These are phyloP conservation scores for Ladona fulva DNA, from an alignment of 1,140 invertebrate genomes.

Conservation along the genomic window DNA sequence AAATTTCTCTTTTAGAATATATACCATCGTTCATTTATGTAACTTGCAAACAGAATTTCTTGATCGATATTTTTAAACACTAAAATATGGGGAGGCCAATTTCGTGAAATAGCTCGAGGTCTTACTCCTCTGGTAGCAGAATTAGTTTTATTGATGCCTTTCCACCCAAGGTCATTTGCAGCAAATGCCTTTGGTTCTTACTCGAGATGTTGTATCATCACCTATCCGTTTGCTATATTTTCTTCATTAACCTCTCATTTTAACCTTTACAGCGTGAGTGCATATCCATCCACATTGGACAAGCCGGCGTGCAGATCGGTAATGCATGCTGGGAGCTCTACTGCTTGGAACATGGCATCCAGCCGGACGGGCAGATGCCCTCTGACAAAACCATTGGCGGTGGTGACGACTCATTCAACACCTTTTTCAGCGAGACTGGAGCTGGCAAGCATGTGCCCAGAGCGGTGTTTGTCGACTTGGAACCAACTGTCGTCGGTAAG, in stretches of 20 bases:
- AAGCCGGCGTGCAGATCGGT: slow-evolving; percentile 61
- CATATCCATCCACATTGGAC: slow-evolving; percentile 56
- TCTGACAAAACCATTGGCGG: slow-evolving; percentile 60
- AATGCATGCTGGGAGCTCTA: slow-evolving; percentile 75
- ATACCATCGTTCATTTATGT: no score
- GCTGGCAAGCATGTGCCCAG: slow-evolving; percentile 62
- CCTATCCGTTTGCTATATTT: no score
- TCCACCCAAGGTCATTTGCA: no score
- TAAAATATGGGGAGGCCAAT: no score
- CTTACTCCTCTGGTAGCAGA: no score
- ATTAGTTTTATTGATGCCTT: no score
- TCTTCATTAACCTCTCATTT: neutral
- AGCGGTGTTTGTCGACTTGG: slow-evolving; percentile 55
- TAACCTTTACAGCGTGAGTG: slow-evolving; percentile 48
- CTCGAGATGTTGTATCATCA: no score
- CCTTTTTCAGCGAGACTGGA: slow-evolving; percentile 73
- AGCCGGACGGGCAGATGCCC: slow-evolving; percentile 60
- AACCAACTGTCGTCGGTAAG: slow-evolving; percentile 62
- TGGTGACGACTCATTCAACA: slow-evolving; percentile 70
- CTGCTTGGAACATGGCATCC: slow-evolving; percentile 74
- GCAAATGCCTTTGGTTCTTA: no score
- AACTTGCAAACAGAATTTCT: no score
- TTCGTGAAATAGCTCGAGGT: no score
- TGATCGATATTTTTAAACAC: no score
- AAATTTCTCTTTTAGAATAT: no score